Evolutionary conservation across 2,888 invertebrate species (phyloP).

Genomic region (Chydorus sphaericus): DNA sequence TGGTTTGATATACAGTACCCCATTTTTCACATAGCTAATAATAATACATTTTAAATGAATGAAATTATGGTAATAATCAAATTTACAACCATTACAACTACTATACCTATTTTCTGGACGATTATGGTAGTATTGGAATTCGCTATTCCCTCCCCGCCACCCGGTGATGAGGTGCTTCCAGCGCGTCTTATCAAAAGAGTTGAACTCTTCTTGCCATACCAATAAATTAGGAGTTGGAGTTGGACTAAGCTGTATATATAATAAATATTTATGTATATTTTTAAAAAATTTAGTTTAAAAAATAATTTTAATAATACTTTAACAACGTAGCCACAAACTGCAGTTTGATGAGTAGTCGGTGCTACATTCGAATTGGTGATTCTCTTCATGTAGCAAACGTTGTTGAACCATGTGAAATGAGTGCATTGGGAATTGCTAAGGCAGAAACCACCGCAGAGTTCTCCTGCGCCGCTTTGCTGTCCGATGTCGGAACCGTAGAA

Average conservation of each 20-base stretch:
- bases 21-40: conserved; percentile 26
- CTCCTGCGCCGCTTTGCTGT: background rate
- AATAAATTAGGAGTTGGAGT: no score
- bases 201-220: conserved; percentile 21
- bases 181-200: conserved; percentile 17
- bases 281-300: no score
- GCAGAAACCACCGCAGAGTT: background rate
- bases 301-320: no score
- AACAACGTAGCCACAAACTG: no score
- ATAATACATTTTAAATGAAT: background rate
- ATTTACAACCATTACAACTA: background rate
- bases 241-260: no score
- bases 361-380: no score
- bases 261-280: no score
- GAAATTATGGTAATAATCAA: background rate
- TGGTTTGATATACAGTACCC: conserved; percentile 28
- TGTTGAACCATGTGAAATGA: background rate
- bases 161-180: conserved; percentile 21
- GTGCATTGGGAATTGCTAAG: background rate
- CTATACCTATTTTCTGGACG: conserved; percentile 20
- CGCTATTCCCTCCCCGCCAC: conserved; percentile 20
- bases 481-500: background rate
- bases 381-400: background rate
- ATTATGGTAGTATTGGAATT: conserved; percentile 22
- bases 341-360: no score